These are phyloP conservation scores for Leptarthrus brevirostris DNA, from an alignment of 2,888 invertebrate species.

Conservation along the genomic window DNA sequence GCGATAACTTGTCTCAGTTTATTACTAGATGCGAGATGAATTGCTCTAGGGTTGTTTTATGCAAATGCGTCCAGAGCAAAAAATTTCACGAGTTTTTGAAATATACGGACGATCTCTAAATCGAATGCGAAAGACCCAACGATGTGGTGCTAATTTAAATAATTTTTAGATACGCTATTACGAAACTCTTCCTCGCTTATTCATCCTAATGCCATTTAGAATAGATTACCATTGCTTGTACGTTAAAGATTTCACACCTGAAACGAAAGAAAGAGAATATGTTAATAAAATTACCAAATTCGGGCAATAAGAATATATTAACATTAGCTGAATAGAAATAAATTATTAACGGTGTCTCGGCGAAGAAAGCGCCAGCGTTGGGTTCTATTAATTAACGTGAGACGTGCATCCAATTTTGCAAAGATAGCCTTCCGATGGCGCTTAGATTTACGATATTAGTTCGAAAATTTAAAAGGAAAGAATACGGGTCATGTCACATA, in stretches of 20 bases:
- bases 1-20: constrained; percentile 22
- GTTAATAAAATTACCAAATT: constrained; percentile 12
- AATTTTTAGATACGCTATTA: constrained; percentile 10
- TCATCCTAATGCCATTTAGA: background rate
- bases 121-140: background rate
- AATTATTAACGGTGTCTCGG: constrained; percentile 3
- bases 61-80: background rate
- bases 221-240: background rate
- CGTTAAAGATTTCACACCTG: constrained; percentile 19
- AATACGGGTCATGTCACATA: background rate
- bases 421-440: no score
- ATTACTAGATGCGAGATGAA: constrained; percentile 33
- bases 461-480: constrained; percentile 6
- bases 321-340: constrained; percentile 16
- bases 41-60: constrained; percentile 29
- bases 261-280: constrained; percentile 10
- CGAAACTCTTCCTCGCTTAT: background rate
- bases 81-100: no score
- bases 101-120: background rate
- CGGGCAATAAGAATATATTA: background rate
- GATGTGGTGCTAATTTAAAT: constrained; percentile 1
- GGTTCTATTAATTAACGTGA: constrained; percentile 14
- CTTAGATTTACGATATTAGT: background rate
- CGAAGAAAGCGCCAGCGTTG: background rate
- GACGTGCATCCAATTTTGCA: background rate